Evolutionary conservation across 1,140 invertebrate species (phyloP).

Genomic region (Cecropterus lyciades): DNA sequence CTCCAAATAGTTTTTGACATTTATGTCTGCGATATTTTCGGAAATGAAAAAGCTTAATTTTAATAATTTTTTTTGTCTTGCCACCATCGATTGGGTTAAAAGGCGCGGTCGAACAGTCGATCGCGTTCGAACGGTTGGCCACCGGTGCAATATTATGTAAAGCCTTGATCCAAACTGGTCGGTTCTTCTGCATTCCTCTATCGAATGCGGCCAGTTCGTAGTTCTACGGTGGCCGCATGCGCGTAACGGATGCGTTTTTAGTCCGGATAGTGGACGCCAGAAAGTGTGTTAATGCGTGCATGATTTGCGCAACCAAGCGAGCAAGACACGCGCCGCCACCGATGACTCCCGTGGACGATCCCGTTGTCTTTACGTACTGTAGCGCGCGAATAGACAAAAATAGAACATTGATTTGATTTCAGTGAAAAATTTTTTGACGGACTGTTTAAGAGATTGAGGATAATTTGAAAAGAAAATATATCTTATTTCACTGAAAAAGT

Average conservation of each 20-base stretch:
- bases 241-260: constrained; percentile 68
- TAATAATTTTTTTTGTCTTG: no score
- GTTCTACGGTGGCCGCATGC: constrained; percentile 34
- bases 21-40: no score
- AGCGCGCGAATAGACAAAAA: background rate
- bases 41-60: no score
- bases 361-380: constrained; percentile 48
- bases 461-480: no score
- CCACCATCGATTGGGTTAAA: no score
- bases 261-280: constrained; percentile 60
- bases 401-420: no score
- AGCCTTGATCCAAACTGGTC: constrained; percentile 23
- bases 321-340: constrained; percentile 59
- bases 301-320: constrained; percentile 65
- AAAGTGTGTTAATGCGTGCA: constrained; percentile 77
- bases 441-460: no score
- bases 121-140: no score
- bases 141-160: constrained; percentile 15
- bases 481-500: no score
- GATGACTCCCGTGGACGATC: constrained; percentile 50
- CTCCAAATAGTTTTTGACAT: no score
- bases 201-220: constrained; percentile 23
- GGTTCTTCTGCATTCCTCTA: constrained; percentile 26
- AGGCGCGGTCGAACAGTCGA: no score
- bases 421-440: no score